A percentile compares a stretch with the other conserved stretches of the same genome.
Evolutionary conservation across 2,797 vertebrate genomes (phyloP).

Genomic region (Chrosomus eos): DNA sequence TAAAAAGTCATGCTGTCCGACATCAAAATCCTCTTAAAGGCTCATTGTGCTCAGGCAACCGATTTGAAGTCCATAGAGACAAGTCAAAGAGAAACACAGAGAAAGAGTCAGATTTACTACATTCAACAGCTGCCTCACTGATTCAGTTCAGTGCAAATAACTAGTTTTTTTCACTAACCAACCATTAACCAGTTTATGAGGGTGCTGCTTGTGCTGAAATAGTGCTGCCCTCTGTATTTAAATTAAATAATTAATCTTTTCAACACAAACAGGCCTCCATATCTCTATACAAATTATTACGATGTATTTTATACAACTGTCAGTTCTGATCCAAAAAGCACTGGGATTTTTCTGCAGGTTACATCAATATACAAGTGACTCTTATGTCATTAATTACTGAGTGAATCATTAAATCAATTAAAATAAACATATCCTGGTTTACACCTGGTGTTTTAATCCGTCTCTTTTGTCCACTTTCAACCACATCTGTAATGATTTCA

Average conservation of each 20-base stretch:
- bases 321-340: neutral
- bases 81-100: conserved; percentile 7
- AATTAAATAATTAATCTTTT: neutral
- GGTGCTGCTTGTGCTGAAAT: neutral
- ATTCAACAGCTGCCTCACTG: neutral
- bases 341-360: neutral
- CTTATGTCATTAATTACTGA: neutral
- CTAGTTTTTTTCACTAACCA: neutral
- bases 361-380: neutral
- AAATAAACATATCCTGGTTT: too few species aligned
- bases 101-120: neutral
- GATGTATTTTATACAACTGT: neutral
- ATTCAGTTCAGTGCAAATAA: neutral
- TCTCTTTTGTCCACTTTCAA: neutral
- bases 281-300: neutral
- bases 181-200: neutral
- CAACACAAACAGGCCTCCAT: neutral
- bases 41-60: conserved; percentile 54
- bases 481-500: too few species aligned
- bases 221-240: neutral
- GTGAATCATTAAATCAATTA: neutral
- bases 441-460: too few species aligned
- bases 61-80: conserved; percentile 44
- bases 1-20: neutral
- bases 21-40: conserved; percentile 58